A percentile compares a stretch with the other conserved stretches of the same genome.
phyloP scores from a whole-genome alignment of 2,797 vertebrate genomes.

The Phalanger gymnotis region DNA sequence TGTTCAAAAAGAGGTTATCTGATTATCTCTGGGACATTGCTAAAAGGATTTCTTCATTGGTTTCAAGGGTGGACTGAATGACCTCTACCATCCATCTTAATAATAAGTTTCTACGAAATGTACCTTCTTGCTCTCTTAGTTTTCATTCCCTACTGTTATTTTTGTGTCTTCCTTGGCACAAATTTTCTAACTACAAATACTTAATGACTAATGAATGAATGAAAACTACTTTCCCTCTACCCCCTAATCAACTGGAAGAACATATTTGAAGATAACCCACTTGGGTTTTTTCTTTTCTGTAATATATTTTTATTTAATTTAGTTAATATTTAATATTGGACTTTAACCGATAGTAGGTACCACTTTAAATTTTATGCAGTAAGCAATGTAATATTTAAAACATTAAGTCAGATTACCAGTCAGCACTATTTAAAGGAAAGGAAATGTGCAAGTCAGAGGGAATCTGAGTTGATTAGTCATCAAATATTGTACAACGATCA shows the following conservation, averaged over 20 bases:
- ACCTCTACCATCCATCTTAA: neutral
- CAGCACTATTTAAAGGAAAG: conserved; percentile 21
- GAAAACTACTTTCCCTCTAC: neutral
- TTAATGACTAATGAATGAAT: neutral
- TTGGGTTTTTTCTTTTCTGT: neutral
- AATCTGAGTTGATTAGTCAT: neutral
- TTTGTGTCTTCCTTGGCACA: neutral
- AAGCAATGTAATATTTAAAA: conserved; percentile 20
- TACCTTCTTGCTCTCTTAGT: neutral
- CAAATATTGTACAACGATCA: neutral
- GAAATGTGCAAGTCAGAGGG: neutral
- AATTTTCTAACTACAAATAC: neutral
- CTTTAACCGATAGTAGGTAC: conserved; percentile 2
- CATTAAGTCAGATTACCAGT: neutral
- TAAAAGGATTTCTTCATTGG: neutral
- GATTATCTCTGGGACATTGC: neutral
- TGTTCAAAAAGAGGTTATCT: neutral
- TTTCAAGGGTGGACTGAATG: neutral
- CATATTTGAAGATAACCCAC: neutral
- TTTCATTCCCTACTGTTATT: neutral
- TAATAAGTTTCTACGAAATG: neutral
- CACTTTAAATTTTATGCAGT: neutral
- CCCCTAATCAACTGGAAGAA: neutral
- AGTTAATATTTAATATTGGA: neutral
- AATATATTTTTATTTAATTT: conserved; percentile 6